A percentile compares a stretch with the other conserved stretches of the same genome.
These are phyloP conservation scores for Corydoras sp. DNA, from an alignment of 2,113 vertebrate species.

Conservation along the genomic window DNA sequence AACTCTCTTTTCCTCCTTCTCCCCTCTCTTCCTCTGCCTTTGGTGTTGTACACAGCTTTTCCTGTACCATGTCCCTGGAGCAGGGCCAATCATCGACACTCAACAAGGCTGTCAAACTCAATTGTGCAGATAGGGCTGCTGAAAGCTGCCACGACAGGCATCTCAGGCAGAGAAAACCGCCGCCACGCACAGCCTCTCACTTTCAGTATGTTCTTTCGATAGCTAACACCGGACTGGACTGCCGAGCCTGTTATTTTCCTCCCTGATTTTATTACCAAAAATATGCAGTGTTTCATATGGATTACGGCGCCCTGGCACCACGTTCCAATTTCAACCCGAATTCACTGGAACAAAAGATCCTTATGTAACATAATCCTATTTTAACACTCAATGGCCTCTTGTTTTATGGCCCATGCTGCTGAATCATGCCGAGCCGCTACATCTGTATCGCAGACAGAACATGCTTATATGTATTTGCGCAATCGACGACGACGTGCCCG, in stretches of 20 bases:
- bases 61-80: constrained; percentile 56
- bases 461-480: constrained; percentile 10
- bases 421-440: constrained; percentile 14
- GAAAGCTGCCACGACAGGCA: constrained; percentile 60
- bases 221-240: constrained; percentile 2
- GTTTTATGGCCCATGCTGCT: constrained; percentile 49
- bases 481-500: constrained; percentile 38
- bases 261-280: constrained; percentile 17
- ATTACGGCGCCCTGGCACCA: constrained; percentile 9
- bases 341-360: constrained; percentile 18
- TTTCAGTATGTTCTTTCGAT: constrained; percentile 14
- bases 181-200: constrained; percentile 14
- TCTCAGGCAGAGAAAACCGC: constrained; percentile 40
- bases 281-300: constrained; percentile 14
- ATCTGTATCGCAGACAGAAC: constrained; percentile 28
- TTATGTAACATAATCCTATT: constrained; percentile 34
- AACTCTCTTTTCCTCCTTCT: constrained; percentile 15
- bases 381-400: constrained; percentile 27
- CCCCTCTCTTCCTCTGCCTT: constrained; percentile 43
- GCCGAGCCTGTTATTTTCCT: constrained; percentile 4
- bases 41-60: constrained; percentile 46
- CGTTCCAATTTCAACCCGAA: background rate
- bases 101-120: constrained; percentile 62
- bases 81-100: constrained; percentile 56
- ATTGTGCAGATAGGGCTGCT: constrained; percentile 62